phyloP scores from a whole-genome alignment of 2,797 vertebrate species.

The Borostomias antarcticus region DNA sequence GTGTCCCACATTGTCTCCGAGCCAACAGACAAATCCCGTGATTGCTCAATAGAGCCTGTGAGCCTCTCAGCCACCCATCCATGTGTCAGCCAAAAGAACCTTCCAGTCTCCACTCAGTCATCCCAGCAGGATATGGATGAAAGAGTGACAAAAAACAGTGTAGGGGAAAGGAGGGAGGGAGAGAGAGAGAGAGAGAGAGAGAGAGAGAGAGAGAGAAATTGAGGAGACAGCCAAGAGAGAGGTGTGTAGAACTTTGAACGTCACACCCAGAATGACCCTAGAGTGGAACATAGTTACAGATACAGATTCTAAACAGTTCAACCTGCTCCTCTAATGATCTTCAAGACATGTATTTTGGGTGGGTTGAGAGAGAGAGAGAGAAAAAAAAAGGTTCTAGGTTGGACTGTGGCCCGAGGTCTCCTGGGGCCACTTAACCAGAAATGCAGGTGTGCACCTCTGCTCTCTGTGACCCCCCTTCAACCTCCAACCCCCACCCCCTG shows the following conservation, averaged over 20 bases:
- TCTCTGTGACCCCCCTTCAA: too few relatives aligned
- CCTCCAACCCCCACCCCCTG: neutral
- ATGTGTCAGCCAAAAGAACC: constrained; percentile 23
- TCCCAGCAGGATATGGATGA: neutral
- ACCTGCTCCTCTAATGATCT: too few relatives aligned
- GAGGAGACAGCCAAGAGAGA: neutral
- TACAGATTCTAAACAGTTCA: neutral
- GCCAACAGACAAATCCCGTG: constrained; percentile 70
- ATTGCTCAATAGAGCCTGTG: constrained; percentile 74
- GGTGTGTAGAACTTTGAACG: neutral
- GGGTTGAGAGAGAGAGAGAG: too few relatives aligned
- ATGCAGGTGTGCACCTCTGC: neutral
- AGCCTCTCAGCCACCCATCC: constrained; percentile 56
- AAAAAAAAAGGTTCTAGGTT: too few relatives aligned
- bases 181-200: neutral
- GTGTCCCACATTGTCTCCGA: constrained; percentile 64
- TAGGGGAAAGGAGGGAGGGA: neutral
- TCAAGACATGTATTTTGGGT: too few relatives aligned
- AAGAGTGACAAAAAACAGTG: neutral
- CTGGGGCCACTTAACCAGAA: neutral
- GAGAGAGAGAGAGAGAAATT: neutral
- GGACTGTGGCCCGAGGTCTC: neutral
- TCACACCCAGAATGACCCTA: neutral
- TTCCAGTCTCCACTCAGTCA: neutral
- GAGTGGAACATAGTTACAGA: neutral